Conservation (phyloP, 2,888 invertebrate genomes). For the Ennomos fuscantarius region DNA sequence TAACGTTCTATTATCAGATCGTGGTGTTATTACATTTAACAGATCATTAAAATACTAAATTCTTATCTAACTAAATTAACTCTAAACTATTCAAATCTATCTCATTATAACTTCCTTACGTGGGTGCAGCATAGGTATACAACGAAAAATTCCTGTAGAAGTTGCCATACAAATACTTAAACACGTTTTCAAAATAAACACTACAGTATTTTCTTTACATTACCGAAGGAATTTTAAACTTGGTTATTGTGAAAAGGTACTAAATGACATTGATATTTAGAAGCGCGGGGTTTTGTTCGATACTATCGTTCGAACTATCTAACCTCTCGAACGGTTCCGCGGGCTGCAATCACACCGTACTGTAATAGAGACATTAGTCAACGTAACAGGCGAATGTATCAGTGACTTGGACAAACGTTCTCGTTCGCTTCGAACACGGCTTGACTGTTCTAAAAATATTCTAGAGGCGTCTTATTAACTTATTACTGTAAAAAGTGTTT, state of each 20-base stretch:
- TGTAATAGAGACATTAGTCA: slow-evolving; percentile 13
- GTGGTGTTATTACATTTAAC: slow-evolving; percentile 23
- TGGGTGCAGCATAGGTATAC: slow-evolving; percentile 36
- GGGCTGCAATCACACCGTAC: slow-evolving; percentile 22
- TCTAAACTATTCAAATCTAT: slow-evolving; percentile 31
- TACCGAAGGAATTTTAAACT: background rate
- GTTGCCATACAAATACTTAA: background rate
- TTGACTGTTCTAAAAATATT: slow-evolving; percentile 5
- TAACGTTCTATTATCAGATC: slow-evolving; percentile 8
- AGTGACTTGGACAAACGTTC: background rate
- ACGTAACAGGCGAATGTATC: slow-evolving; percentile 4
- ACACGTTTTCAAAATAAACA: slow-evolving; percentile 3
- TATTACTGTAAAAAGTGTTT: slow-evolving; percentile 1
- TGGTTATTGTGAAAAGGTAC: slow-evolving; percentile 17
- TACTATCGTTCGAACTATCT: slow-evolving; percentile 38
- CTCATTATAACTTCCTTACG: slow-evolving; percentile 37
- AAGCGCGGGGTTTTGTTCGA: slow-evolving; percentile 20
- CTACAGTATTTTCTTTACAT: background rate
- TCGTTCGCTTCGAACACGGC: background rate
- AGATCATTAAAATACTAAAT: slow-evolving; percentile 30
- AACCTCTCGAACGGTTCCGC: slow-evolving; percentile 35
- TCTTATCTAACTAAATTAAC: slow-evolving; percentile 28
- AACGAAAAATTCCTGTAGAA: slow-evolving; percentile 39
- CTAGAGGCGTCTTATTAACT: slow-evolving; percentile 2
- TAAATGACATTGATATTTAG: slow-evolving; percentile 9